Percentiles rank a stretch among this genome's conserved stretches.
Evolutionary conservation across 2,113 vertebrate species (phyloP).

Genomic region (Probosciger aterrimus): DNA sequence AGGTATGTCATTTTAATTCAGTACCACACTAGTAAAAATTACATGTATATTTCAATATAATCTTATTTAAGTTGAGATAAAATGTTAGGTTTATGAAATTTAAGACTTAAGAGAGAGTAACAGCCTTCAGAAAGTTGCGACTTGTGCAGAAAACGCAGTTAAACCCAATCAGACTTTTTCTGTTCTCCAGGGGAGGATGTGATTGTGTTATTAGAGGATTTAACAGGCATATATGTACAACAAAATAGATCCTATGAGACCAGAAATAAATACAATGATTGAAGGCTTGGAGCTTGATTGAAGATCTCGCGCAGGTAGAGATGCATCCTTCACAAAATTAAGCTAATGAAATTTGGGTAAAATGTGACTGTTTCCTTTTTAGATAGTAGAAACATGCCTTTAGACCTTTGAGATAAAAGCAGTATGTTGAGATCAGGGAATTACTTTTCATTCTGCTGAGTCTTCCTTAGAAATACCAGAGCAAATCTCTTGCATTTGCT

Average conservation of each 20-base stretch:
- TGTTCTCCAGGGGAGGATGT: background rate
- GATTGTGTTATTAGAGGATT: background rate
- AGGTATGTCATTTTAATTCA: background rate
- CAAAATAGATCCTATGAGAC: background rate
- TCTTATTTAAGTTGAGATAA: background rate
- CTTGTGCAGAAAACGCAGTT: background rate
- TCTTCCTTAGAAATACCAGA: background rate
- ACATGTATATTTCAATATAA: background rate
- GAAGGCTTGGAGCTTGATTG: background rate
- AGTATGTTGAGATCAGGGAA: background rate
- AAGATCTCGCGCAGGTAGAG: background rate
- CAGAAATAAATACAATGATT: background rate
- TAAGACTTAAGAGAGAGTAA: background rate
- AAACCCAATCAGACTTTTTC: background rate
- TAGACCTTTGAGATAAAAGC: background rate
- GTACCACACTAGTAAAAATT: background rate
- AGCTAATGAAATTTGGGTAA: background rate
- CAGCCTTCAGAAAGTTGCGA: background rate
- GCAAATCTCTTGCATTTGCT: constrained; percentile 6
- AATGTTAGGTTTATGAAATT: background rate
- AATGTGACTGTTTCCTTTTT: background rate
- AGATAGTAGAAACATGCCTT: background rate
- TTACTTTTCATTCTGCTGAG: background rate
- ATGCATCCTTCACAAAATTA: background rate
- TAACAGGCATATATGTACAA: background rate